phyloP scores from a whole-genome alignment of 2,113 vertebrate species.

The Calonectris borealis region DNA sequence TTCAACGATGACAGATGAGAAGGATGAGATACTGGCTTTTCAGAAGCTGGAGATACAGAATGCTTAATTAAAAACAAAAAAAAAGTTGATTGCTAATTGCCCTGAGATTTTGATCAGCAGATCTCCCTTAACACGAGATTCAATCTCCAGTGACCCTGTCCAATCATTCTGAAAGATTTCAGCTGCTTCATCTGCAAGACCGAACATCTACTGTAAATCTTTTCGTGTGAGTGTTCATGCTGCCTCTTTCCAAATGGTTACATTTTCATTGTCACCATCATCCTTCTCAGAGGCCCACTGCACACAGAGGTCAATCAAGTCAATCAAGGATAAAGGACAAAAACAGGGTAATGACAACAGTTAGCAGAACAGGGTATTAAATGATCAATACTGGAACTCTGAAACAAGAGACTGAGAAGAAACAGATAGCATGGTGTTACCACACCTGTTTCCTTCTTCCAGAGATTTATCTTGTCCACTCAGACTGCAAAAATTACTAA shows the following conservation, averaged over 20 bases:
- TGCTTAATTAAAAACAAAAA: neutral
- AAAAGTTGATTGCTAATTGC: neutral
- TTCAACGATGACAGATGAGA: neutral
- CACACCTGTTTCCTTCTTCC: neutral
- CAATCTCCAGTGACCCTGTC: neutral
- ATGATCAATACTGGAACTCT: constrained; percentile 1
- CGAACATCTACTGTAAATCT: neutral
- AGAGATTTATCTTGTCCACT: constrained; percentile 13
- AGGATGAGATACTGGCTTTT: neutral
- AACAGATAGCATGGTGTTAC: neutral
- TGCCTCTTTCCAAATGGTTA: neutral
- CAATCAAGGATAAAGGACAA: constrained; percentile 33
- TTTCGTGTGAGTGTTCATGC: neutral
- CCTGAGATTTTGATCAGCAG: neutral
- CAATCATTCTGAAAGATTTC: neutral
- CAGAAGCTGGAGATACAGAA: neutral
- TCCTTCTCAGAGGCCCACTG: neutral
- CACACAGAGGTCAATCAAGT: neutral
- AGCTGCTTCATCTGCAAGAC: neutral
- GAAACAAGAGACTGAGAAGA: neutral
- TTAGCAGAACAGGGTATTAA: constrained; percentile 6
- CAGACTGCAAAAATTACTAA: constrained; percentile 27
- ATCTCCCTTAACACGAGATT: neutral
- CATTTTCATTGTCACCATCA: neutral
- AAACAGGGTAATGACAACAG: constrained; percentile 3